These are phyloP conservation scores for Antrozous pallidus DNA, from an alignment of 2,797 vertebrate species.

Conservation along the genomic window DNA sequence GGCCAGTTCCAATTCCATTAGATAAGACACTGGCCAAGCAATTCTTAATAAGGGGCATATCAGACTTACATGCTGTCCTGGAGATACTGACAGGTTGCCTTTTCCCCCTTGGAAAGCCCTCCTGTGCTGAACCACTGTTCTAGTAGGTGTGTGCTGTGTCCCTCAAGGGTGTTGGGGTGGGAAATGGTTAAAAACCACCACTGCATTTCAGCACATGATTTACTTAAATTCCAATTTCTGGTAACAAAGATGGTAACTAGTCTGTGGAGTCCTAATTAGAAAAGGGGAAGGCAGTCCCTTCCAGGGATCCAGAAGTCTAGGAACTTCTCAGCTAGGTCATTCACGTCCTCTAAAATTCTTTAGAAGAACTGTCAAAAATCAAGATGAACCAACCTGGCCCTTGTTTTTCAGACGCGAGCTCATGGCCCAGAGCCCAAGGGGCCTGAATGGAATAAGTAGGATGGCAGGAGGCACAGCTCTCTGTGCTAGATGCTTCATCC, in stretches of 20 bases:
- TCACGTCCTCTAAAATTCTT: background rate
- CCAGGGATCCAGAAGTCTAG: slow-evolving; percentile 29
- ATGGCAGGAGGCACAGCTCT: background rate
- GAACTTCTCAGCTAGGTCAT: background rate
- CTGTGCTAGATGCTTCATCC: background rate
- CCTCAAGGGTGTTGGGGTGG: background rate
- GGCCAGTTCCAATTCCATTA: slow-evolving; percentile 3
- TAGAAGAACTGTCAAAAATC: slow-evolving; percentile 20
- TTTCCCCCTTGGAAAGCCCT: background rate
- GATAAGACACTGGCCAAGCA: background rate
- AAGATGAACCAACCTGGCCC: slow-evolving; percentile 7
- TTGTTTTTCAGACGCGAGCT: background rate
- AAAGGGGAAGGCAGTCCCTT: background rate
- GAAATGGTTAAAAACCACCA: slow-evolving; percentile 27
- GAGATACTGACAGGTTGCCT: background rate
- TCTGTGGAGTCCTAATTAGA: background rate
- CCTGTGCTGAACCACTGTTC: background rate
- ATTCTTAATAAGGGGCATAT: background rate
- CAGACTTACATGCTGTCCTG: background rate
- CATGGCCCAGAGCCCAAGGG: background rate
- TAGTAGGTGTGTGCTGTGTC: background rate
- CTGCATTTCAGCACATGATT: background rate
- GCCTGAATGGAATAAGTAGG: background rate
- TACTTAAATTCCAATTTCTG: background rate
- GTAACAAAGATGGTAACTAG: slow-evolving; percentile 1